Conservation (phyloP, 2,797 vertebrate species). For the Leuciscus waleckii region DNA sequence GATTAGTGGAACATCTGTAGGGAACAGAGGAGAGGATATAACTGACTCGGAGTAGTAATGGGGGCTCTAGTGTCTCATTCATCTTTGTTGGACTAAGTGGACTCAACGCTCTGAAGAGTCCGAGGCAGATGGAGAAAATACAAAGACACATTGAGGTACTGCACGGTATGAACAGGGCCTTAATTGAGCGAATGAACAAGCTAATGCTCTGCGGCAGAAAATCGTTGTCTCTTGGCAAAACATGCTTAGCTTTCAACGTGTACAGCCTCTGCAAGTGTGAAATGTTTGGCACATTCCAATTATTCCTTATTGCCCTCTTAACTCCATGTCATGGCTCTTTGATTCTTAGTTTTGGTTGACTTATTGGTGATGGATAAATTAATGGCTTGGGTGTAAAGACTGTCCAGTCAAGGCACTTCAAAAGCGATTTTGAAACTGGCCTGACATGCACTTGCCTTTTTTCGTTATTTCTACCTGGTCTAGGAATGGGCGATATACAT, state of each 20-base stretch:
- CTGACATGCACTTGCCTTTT: background rate
- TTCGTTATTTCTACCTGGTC: background rate
- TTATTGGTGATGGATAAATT: background rate
- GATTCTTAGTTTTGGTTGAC: constrained; percentile 31
- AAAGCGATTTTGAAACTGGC: background rate
- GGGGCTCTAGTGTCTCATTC: constrained; percentile 41
- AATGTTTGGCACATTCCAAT: constrained; percentile 38
- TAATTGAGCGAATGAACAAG: constrained; percentile 53
- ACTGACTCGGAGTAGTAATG: constrained; percentile 32
- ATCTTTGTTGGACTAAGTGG: constrained; percentile 52
- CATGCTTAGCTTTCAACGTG: constrained; percentile 5
- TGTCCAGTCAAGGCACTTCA: constrained; percentile 3
- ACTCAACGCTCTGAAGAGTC: constrained; percentile 36
- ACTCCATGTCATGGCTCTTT: constrained; percentile 21
- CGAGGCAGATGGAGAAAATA: constrained; percentile 38
- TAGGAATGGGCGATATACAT: background rate
- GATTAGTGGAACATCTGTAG: background rate
- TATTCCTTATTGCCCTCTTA: constrained; percentile 46
- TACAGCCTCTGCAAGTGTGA: constrained; percentile 27
- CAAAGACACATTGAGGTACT: constrained; percentile 26
- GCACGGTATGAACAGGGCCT: constrained; percentile 31
- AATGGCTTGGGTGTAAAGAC: background rate
- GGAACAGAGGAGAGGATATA: constrained; percentile 13
- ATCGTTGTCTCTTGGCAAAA: constrained; percentile 54
- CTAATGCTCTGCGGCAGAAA: constrained; percentile 55